Percentiles rank a stretch among this genome's conserved stretches.
Evolutionary conservation across 2,888 invertebrate species (phyloP).

Genomic region (Andrena bicolor): DNA sequence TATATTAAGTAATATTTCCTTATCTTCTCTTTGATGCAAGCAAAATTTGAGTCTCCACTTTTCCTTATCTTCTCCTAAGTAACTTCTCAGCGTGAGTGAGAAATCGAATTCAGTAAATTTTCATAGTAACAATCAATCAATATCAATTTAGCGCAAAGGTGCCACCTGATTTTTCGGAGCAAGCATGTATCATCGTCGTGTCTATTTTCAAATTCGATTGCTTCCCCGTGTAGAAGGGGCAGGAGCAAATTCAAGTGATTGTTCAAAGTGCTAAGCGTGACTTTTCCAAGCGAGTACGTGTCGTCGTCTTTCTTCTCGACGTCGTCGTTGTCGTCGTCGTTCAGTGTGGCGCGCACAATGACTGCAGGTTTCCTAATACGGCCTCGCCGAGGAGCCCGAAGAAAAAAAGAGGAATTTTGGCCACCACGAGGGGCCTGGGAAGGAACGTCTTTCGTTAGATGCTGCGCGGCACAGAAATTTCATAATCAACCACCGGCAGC

Average conservation of each 20-base stretch:
- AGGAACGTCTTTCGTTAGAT: constrained; percentile 67
- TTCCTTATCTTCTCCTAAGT: too few relatives aligned
- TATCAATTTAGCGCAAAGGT: too few relatives aligned
- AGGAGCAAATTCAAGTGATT: not conserved
- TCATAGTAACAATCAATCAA: too few relatives aligned
- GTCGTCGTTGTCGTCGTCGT: constrained; percentile 68
- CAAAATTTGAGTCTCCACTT: too few relatives aligned
- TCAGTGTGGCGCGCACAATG: constrained; percentile 77
- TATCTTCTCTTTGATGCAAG: too few relatives aligned
- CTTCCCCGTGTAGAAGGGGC: too few relatives aligned
- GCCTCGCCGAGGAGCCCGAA: constrained; percentile 67
- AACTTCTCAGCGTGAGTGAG: too few relatives aligned
- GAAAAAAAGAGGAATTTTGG: constrained; percentile 81
- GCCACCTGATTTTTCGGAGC: too few relatives aligned
- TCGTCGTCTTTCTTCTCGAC: constrained; percentile 49
- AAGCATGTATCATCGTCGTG: not conserved
- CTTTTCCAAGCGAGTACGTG: constrained; percentile 23
- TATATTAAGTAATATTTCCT: too few relatives aligned
- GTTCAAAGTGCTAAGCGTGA: not conserved
- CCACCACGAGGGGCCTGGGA: constrained; percentile 71
- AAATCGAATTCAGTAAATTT: too few relatives aligned
- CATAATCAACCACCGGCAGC: constrained; percentile 48
- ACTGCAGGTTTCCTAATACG: constrained; percentile 83
- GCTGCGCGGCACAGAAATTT: constrained; percentile 59
- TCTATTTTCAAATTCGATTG: not conserved